Evolutionary conservation across 1,140 invertebrate genomes (phyloP).

Genomic region (Dendroctonus ponderosae): DNA sequence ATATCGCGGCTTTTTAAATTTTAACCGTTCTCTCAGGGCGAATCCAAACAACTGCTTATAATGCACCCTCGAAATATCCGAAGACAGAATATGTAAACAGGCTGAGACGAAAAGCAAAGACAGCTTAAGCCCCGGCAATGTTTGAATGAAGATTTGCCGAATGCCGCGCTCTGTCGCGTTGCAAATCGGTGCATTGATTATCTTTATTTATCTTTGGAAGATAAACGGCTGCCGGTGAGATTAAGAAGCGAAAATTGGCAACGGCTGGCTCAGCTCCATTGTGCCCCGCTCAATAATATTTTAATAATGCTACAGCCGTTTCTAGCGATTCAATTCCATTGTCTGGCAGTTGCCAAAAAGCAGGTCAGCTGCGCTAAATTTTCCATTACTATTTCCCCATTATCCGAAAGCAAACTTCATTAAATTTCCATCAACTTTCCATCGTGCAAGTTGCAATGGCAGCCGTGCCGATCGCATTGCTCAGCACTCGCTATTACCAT

Average conservation of each 20-base stretch:
- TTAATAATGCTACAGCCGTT: too few relatives aligned
- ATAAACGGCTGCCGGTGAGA: constrained; percentile 15
- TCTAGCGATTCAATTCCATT: too few relatives aligned
- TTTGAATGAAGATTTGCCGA: constrained; percentile 29
- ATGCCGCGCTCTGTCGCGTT: constrained; percentile 27
- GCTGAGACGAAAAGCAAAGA: constrained; percentile 20
- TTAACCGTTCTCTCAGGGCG: neutral
- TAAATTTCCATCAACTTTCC: constrained; percentile 27
- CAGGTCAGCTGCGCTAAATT: constrained; percentile 20
- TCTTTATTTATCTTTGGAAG: constrained; percentile 32
- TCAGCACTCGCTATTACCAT: constrained; percentile 21
- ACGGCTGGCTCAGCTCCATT: too few relatives aligned
- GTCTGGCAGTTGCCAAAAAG: neutral
- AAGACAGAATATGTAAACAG: constrained; percentile 17
- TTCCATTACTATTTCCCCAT: constrained; percentile 23
- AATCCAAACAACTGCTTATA: neutral
- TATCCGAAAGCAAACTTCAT: constrained; percentile 22
- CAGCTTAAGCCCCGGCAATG: constrained; percentile 18
- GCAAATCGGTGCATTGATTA: constrained; percentile 31
- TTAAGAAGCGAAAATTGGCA: neutral
- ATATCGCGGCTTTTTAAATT: constrained; percentile 5
- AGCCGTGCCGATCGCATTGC: constrained; percentile 5
- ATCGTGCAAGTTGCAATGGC: constrained; percentile 14
- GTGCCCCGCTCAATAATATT: too few relatives aligned
- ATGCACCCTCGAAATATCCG: neutral